Percentiles rank a stretch among this genome's conserved stretches.
Evolutionary conservation across 2,797 vertebrate species (phyloP).

Genomic region (Anomalospiza imberbis): DNA sequence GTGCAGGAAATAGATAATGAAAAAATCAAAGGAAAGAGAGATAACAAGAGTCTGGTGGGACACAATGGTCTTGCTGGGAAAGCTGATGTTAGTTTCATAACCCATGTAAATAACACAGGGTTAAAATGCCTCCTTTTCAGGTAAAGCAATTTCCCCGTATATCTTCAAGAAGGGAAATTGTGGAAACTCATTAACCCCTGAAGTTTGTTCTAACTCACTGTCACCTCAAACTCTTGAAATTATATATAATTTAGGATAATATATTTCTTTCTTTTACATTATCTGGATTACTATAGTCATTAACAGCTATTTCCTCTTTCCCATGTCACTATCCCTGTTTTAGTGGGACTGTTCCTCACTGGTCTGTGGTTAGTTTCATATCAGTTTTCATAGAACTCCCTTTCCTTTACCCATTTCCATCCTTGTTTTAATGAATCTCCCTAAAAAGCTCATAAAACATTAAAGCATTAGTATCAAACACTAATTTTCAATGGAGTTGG

Average conservation of each 20-base stretch:
- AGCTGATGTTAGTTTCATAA: neutral
- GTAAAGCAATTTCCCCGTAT: neutral
- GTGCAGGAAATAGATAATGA: neutral
- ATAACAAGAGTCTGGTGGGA: neutral
- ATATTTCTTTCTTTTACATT: neutral
- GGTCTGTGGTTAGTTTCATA: neutral
- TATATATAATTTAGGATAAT: neutral
- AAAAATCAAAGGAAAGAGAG: neutral
- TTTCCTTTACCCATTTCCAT: neutral
- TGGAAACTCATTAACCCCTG: neutral
- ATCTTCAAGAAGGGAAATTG: neutral
- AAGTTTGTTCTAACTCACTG: neutral
- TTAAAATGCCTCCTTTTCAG: neutral
- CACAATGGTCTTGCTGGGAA: neutral
- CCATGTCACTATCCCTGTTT: neutral
- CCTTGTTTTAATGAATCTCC: neutral
- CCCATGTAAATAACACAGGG: neutral
- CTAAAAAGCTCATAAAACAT: neutral
- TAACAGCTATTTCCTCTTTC: neutral
- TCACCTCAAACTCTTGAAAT: neutral
- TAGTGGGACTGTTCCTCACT: neutral
- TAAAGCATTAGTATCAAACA: neutral
- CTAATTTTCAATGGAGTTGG: constrained; percentile 3
- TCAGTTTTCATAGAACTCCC: neutral
- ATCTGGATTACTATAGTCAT: neutral